Base-by-base conservation (phyloP, 1,140 invertebrate species). In the Parasteatoda tepidariorum region DNA sequence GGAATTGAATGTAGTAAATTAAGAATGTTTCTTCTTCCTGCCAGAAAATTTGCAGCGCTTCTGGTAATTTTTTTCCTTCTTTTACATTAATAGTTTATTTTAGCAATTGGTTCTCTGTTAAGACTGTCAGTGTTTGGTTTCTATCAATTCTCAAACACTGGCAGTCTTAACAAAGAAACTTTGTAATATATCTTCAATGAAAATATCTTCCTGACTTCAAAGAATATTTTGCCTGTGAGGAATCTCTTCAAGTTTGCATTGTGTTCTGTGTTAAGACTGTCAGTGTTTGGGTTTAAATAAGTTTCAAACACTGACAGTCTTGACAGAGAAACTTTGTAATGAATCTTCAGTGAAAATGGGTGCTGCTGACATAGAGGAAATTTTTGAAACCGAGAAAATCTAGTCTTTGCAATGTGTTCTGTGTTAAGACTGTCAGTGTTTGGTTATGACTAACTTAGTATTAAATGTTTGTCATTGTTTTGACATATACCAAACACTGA, bases 351-450 rank as follows among this genome's bases (percentile, higher is more conserved):
- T n/a, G n/a, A n/a, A n/a, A n/a, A n/a, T n/a, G n/a, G n/a, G n/a
- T n/a, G n/a, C n/a, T n/a, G n/a, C n/a, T n/a, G n/a, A n/a, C n/a
- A n/a, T n/a, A n/a, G n/a, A n/a, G n/a, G n/a, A n/a, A n/a, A n/a
- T n/a, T n/a, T n/a, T n/a, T n/a, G n/a, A n/a, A n/a, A n/a, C n/a
- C n/a, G n/a, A n/a, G n/a, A n/a, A n/a, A n/a, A n/a, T n/a, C n/a
- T n/a, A n/a, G n/a, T n/a, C n/a, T 61, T 28, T 38, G 34, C 70
- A 73, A 73, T 15, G 13, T 57, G 26, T 59, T 33, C 31, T 57
- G n/a, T 62, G 73, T 75, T 75, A 75, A 75, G 73, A 75, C 73
- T 75, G 73, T 75, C 57, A 75, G 73, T 75, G 73, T 75, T 75
- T 75, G 73, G 73, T 28, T 24, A 18, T 28, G 26, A 18, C 28